A percentile compares a stretch with the other conserved stretches of the same genome.
Evolutionary conservation across 1,140 invertebrate species (phyloP).

Genomic region (Sitodiplosis mosellana): DNA sequence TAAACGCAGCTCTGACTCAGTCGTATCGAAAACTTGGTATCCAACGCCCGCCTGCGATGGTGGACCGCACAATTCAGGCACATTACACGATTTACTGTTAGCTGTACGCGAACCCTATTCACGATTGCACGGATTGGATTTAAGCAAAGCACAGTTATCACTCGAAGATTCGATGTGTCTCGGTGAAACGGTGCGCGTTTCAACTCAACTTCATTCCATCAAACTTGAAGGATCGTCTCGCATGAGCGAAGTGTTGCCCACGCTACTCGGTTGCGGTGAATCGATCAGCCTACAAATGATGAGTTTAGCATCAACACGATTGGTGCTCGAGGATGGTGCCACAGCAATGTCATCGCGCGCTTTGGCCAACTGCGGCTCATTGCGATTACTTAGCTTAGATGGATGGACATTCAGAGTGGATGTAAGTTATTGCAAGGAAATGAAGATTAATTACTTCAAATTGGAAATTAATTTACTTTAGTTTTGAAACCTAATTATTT

Average conservation of each 20-base stretch:
- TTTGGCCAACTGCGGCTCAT: constrained; percentile 29
- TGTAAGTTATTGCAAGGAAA: constrained; percentile 17
- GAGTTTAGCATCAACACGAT: constrained; percentile 30
- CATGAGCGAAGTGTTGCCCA: constrained; percentile 27
- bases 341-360: constrained; percentile 31
- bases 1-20: constrained; percentile 32
- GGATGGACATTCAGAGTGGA: constrained; percentile 37
- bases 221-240: constrained; percentile 31
- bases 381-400: constrained; percentile 31
- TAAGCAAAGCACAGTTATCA: constrained; percentile 28
- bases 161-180: constrained; percentile 33
- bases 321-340: constrained; percentile 34
- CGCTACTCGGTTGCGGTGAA: constrained; percentile 31
- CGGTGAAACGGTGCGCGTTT: constrained; percentile 32
- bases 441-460: neutral
- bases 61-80: constrained; percentile 25
- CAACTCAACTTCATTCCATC: constrained; percentile 29
- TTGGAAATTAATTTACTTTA: neutral
- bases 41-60: constrained; percentile 30
- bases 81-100: constrained; percentile 29
- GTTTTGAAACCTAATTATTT: neutral
- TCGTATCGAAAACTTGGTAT: constrained; percentile 30
- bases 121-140: constrained; percentile 30
- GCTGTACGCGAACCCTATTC: constrained; percentile 27
- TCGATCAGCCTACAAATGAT: constrained; percentile 32